A percentile compares a stretch with the other conserved stretches of the same genome.
phyloP scores from a whole-genome alignment of 64 coral and sea anemone genomes.

The Anthopleura sola region DNA sequence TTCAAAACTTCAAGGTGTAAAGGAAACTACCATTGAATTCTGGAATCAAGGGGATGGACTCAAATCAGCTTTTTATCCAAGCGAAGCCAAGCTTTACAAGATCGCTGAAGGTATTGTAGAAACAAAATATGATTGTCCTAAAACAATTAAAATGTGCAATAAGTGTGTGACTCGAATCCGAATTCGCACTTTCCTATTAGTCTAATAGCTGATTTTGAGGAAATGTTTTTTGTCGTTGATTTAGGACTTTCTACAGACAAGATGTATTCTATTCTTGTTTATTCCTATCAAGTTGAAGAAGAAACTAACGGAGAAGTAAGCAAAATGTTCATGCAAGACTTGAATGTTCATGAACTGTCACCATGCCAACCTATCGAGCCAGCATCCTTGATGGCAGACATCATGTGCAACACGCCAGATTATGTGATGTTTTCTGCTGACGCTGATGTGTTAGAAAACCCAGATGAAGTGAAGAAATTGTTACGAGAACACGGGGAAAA shows the following conservation, averaged over 20 bases:
- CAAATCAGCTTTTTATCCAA: background rate
- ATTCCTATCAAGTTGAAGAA: background rate
- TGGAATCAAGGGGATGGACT: background rate
- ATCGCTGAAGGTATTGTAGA: background rate
- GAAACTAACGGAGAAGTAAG: background rate
- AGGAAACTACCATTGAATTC: background rate
- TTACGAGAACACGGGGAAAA: background rate
- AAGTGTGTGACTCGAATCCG: too few species aligned
- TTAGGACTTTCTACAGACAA: background rate
- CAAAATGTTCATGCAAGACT: background rate
- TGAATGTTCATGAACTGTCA: background rate
- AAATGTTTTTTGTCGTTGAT: background rate
- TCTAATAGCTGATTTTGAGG: too few species aligned
- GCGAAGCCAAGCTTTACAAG: background rate
- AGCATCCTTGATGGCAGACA: background rate
- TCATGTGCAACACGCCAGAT: background rate
- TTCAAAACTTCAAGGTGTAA: background rate
- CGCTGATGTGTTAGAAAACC: background rate
- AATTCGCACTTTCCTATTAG: too few species aligned
- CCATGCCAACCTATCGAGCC: background rate
- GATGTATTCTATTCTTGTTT: background rate
- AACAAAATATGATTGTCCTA: background rate
- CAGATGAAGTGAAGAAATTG: background rate
- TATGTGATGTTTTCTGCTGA: slow-evolving; percentile 1
- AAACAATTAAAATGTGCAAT: too few species aligned